Evolutionary conservation across 2,797 vertebrate species (phyloP).

Genomic region (Betta splendens): DNA sequence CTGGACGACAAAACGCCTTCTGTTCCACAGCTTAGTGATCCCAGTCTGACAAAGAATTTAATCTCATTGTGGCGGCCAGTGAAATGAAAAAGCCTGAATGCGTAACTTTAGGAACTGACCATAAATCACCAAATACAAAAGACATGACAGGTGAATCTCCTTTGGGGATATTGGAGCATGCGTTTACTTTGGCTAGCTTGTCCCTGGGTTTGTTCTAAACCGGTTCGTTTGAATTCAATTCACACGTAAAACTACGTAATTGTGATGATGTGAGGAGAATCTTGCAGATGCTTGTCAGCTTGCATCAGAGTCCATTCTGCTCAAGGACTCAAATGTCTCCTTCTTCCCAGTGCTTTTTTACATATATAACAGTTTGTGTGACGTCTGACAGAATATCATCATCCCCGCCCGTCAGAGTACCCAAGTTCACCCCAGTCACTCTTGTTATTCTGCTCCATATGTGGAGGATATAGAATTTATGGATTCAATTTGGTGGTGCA

Average conservation of each 20-base stretch:
- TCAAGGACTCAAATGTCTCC: neutral
- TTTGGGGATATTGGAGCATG: conserved; percentile 13
- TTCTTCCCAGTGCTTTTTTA: neutral
- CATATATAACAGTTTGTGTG: neutral
- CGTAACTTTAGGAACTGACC: neutral
- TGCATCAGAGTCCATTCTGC: neutral
- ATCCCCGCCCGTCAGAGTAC: neutral
- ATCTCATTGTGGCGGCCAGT: neutral
- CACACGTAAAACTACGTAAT: neutral
- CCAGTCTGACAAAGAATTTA: neutral
- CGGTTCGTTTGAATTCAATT: too few species aligned
- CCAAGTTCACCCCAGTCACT: fast-evolving
- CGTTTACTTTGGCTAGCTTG: neutral
- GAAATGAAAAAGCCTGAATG: neutral
- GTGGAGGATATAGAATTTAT: conserved; percentile 15
- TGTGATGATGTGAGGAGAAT: neutral
- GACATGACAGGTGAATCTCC: conserved; percentile 4
- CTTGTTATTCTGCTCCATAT: conserved; percentile 3
- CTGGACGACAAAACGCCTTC: neutral
- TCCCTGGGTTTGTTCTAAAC: neutral
- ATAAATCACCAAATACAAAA: conserved; percentile 18
- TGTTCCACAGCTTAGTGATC: too few species aligned
- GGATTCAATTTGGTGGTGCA: conserved; percentile 11
- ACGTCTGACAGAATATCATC: neutral
- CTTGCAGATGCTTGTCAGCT: neutral